Base-by-base conservation (phyloP, 2,113 vertebrate species). In the Zapornia atra region DNA sequence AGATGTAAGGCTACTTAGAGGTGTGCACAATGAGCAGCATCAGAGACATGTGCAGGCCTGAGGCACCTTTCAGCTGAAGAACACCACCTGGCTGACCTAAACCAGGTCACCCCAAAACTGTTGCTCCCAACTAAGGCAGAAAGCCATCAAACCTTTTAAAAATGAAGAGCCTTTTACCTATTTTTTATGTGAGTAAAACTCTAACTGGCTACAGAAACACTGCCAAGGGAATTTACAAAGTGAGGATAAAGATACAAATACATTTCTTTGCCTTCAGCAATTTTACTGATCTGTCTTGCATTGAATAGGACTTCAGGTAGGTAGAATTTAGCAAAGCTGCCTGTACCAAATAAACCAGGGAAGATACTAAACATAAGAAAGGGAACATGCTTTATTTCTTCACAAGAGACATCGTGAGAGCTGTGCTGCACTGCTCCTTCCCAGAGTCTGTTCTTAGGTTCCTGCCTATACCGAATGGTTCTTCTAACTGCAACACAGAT, bases 31-130 rank as follows among this genome's bases (percentile, higher is more conserved):
- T 3, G 4, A 69, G 63, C 25, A 13, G 34, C 29, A 64, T 15
- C 6, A 29, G 54, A 46, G 3, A 31, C 40, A 24, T 1, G 0
- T 10, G 33, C 46, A 73, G 15, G 46, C 28, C 48, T 59, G 5
- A 65, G 46, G 61, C 17, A 54, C 24, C 40, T 78, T 18, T 61
- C 18, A 46, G 71, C 61, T 68, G 50, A 75, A 85, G 26, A 71
- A 87, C 38, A 19, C 14, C 15, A 51, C 71, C 42, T 22, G 29
- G 34, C 31, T 91, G 82, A 84, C 48, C 16, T 57, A 69, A 80
- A 8, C 2, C 24, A 90, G 28, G 19, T 65, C 51, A 77, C 44
- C 82, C 8, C 50, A 63, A 56, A 92, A 88, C 40, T 73, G 16
- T 1, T 76, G 15, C 42, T 75, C 69, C 51, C 34, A 75, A 36